Evolutionary conservation across 2,888 invertebrate species (phyloP).

Genomic region (Campoletis raptor): DNA sequence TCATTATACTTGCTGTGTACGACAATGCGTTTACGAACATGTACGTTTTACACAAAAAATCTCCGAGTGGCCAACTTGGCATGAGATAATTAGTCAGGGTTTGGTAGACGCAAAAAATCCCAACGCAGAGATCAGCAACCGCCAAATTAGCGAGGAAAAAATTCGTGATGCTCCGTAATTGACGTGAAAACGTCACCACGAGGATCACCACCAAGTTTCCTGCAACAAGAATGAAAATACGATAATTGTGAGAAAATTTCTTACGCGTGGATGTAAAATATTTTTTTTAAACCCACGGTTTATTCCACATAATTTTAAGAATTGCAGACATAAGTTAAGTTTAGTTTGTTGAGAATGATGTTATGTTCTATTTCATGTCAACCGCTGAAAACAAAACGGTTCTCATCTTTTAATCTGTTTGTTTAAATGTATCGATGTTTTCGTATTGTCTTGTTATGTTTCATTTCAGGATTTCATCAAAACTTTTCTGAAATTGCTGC

Average conservation of each 20-base stretch:
- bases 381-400: no score
- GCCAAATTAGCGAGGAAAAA: slow-evolving; percentile 96
- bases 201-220: slow-evolving; percentile 95
- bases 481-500: background rate
- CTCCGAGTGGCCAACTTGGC: slow-evolving; percentile 92
- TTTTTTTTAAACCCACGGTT: background rate
- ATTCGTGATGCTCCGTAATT: slow-evolving; percentile 95
- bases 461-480: background rate
- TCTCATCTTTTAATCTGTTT: no score
- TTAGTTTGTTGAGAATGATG: no score
- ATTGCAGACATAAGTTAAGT: no score
- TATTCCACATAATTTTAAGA: no score
- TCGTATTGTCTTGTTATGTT: background rate
- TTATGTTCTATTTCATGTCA: no score
- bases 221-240: slow-evolving; percentile 79
- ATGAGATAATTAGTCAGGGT: slow-evolving; percentile 93
- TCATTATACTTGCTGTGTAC: slow-evolving; percentile 96
- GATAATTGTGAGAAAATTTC: background rate
- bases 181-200: slow-evolving; percentile 93
- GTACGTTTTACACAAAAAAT: slow-evolving; percentile 95
- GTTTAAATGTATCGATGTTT: background rate
- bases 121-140: slow-evolving; percentile 96
- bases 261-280: background rate
- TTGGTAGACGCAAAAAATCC: slow-evolving; percentile 96
- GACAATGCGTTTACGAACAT: slow-evolving; percentile 95